Percentiles rank a stretch among this genome's conserved stretches.
These are phyloP conservation scores for Gymnoscelis rufifasciata DNA, from an alignment of 2,888 invertebrate genomes.

Conservation along the genomic window DNA sequence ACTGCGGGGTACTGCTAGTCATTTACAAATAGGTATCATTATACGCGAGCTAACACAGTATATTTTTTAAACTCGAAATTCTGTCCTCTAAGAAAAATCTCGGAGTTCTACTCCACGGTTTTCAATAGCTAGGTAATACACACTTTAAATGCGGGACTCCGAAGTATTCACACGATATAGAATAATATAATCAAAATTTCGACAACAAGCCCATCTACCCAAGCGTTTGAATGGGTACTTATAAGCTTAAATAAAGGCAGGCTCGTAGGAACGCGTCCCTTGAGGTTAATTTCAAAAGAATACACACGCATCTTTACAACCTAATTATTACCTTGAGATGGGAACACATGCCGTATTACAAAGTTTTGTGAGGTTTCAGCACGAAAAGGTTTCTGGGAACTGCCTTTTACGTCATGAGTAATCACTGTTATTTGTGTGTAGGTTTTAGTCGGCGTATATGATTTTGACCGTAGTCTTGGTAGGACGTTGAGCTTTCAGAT, in stretches of 20 bases:
- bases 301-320: constrained; percentile 28
- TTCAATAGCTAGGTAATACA: neutral
- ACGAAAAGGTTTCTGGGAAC: constrained; percentile 13
- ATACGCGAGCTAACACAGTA: no score
- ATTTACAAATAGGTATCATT: no score
- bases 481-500: no score
- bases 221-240: constrained; percentile 26
- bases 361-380: constrained; percentile 16
- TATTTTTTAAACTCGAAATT: no score
- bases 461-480: no score
- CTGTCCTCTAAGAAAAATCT: no score
- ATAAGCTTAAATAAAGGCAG: constrained; percentile 25
- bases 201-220: constrained; percentile 25
- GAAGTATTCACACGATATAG: constrained; percentile 19
- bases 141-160: neutral
- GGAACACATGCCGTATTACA: constrained; percentile 21
- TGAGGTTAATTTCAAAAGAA: constrained; percentile 28
- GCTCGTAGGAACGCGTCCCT: constrained; percentile 27
- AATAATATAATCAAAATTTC: constrained; percentile 29
- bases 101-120: no score
- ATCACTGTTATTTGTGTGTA: no score
- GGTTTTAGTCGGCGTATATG: no score
- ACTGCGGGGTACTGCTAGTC: no score
- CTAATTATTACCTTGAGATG: constrained; percentile 29
- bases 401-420: constrained; percentile 9